A percentile compares a stretch with the other conserved stretches of the same genome.
phyloP scores from a whole-genome alignment of 1,140 invertebrate genomes.

The Cydia pomonella region DNA sequence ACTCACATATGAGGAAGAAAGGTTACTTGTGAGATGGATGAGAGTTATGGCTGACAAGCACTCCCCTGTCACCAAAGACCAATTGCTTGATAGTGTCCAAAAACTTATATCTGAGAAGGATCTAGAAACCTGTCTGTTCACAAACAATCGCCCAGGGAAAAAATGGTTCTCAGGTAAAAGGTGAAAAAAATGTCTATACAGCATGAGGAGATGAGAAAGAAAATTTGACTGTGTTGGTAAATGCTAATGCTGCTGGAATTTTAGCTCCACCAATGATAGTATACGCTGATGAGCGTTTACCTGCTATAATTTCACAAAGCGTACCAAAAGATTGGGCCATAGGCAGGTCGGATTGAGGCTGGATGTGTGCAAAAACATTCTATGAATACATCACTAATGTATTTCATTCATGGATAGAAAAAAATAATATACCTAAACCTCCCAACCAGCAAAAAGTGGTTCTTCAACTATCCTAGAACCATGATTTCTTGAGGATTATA shows the following conservation, averaged over 20 bases:
- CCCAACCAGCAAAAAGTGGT: too few species aligned
- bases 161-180: too few species aligned
- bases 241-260: constrained; percentile 41
- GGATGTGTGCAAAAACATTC: constrained; percentile 71
- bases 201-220: constrained; percentile 47
- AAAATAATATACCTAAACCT: too few species aligned
- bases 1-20: too few species aligned
- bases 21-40: too few species aligned
- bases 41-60: too few species aligned
- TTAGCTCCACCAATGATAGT: background rate
- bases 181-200: too few species aligned
- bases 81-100: background rate
- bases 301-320: constrained; percentile 38
- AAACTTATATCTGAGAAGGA: background rate
- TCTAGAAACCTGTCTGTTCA: background rate
- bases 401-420: too few species aligned
- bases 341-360: constrained; percentile 63
- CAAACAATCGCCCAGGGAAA: constrained; percentile 34
- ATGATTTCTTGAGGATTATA: too few species aligned
- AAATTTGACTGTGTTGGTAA: constrained; percentile 44
- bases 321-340: constrained; percentile 52
- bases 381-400: constrained; percentile 66
- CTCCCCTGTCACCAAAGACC: background rate
- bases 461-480: too few species aligned
- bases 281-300: constrained; percentile 52